Base-by-base conservation (phyloP, 2,888 invertebrate genomes). In the Geophilus truncorum region DNA sequence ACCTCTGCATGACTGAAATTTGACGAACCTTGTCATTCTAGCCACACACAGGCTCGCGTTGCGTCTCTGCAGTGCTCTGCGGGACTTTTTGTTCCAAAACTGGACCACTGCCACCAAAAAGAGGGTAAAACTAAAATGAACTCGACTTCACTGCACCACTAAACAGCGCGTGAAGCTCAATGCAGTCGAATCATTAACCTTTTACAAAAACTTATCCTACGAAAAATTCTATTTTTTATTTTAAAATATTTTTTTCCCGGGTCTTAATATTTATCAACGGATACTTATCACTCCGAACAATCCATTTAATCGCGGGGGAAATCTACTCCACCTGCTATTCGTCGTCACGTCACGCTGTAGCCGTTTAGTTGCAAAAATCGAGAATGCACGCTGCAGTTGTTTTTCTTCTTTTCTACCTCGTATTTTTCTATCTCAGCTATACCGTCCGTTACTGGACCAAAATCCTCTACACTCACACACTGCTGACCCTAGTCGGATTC, bases 21-120 rank as follows among this genome's bases (percentile, higher is more conserved):
- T 25, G 25, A 62, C 62, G 62, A 45, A 45, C n/a, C 45, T 62
- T 62, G 62, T 62, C 62, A 62, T 62, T 62, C 62, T 25, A 62
- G 7, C 25, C 57, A 18, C 62, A 62, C 45, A 45, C 45, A 0
- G 45, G 45, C n/a, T 45, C 45, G 6, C n/a, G 18, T 45, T 45
- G 18, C 45, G 9, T 40, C 40, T 7, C 18, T 45, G 23, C 25
- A 12, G n/a, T n/a, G n/a, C n/a, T n/a, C 25, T 23, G 62, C 25
- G 23, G 9, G 23, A 62, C 9, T 62, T 25, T 62, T 62, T 62
- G 25, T 23, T 25, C 62, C 1, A 25, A 62, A 62, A 62, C 62
- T 62, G 62, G 62, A 62, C 25, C 62, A 62, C 5, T 62, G 62
- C 62, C 62, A 62, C 25, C 25, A 62, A 62, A 62, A 62, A 25